Conservation (phyloP, 2,888 invertebrate genomes). For the Morpho achilles region DNA sequence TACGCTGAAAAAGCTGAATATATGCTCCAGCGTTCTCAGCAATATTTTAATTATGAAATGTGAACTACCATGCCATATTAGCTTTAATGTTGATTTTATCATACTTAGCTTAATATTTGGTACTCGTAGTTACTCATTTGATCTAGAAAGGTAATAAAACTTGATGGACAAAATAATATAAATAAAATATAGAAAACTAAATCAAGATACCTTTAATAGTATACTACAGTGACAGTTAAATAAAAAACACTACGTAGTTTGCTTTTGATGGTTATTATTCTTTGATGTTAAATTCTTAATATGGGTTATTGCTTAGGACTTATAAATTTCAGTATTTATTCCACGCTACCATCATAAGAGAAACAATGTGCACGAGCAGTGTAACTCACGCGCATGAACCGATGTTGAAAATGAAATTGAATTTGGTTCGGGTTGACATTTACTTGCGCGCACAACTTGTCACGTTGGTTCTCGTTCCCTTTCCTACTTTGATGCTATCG, state of each 20-base stretch:
- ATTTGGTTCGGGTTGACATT: conserved; percentile 64
- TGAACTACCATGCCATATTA: too few relatives aligned
- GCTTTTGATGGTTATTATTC: conserved; percentile 8
- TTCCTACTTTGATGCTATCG: conserved; percentile 37
- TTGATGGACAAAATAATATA: too few relatives aligned
- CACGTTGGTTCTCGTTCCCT: conserved; percentile 46
- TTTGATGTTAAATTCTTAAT: conserved; percentile 14
- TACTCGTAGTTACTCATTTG: too few relatives aligned
- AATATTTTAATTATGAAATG: too few relatives aligned
- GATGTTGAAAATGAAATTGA: conserved; percentile 62
- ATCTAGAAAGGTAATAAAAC: background rate
- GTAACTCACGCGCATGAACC: conserved; percentile 57
- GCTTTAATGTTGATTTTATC: too few relatives aligned
- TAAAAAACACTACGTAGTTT: too few relatives aligned
- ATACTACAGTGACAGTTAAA: too few relatives aligned
- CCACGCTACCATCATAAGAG: conserved; percentile 17
- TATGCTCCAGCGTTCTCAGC: too few relatives aligned
- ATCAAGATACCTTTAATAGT: too few relatives aligned
- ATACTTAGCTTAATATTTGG: too few relatives aligned
- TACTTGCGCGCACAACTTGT: conserved; percentile 46
- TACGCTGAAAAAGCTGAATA: too few relatives aligned
- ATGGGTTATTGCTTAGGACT: conserved; percentile 2
- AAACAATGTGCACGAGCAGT: conserved; percentile 50
- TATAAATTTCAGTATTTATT: conserved; percentile 19
- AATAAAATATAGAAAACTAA: too few relatives aligned